phyloP scores from a whole-genome alignment of 2,888 invertebrate genomes.

The Villa cingulata region DNA sequence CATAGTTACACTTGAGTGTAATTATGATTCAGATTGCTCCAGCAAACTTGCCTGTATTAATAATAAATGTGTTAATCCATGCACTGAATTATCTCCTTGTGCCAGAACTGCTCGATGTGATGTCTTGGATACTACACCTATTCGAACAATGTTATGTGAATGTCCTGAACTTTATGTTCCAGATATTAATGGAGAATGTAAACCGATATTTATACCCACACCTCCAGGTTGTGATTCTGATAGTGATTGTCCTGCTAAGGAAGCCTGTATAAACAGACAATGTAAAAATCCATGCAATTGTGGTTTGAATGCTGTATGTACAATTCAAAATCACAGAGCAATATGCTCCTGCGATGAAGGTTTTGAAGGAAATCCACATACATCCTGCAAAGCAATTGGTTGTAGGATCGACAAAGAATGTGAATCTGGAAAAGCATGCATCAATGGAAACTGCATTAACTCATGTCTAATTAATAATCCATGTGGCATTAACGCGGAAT shows the following conservation, averaged over 20 bases:
- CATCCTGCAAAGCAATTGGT: slow-evolving; percentile 64
- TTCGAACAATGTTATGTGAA: slow-evolving; percentile 76
- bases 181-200: slow-evolving; percentile 64
- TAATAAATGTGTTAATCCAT: slow-evolving; percentile 66
- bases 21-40: slow-evolving; percentile 65
- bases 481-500: slow-evolving; percentile 73
- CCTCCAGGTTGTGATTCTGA: slow-evolving; percentile 66
- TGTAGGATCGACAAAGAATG: slow-evolving; percentile 76
- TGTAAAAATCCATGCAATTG: slow-evolving; percentile 82
- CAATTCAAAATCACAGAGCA: slow-evolving; percentile 69
- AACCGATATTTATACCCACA: slow-evolving; percentile 48
- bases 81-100: slow-evolving; percentile 62
- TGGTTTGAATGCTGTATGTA: slow-evolving; percentile 69
- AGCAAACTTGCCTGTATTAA: slow-evolving; percentile 67
- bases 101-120: slow-evolving; percentile 60
- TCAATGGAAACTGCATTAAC: slow-evolving; percentile 72
- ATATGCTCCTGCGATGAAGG: slow-evolving; percentile 75
- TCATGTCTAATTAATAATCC: slow-evolving; percentile 69
- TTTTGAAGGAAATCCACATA: slow-evolving; percentile 75
- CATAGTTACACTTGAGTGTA: slow-evolving; percentile 47
- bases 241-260: slow-evolving; percentile 59
- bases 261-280: slow-evolving; percentile 73
- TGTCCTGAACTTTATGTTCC: slow-evolving; percentile 77
- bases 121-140: slow-evolving; percentile 72
- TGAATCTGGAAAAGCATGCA: slow-evolving; percentile 65